Evolutionary conservation across 1,140 invertebrate species (phyloP), one percentile per base, ranked within the genome.

Genomic region (Philopotamus ludificatus): DNA sequence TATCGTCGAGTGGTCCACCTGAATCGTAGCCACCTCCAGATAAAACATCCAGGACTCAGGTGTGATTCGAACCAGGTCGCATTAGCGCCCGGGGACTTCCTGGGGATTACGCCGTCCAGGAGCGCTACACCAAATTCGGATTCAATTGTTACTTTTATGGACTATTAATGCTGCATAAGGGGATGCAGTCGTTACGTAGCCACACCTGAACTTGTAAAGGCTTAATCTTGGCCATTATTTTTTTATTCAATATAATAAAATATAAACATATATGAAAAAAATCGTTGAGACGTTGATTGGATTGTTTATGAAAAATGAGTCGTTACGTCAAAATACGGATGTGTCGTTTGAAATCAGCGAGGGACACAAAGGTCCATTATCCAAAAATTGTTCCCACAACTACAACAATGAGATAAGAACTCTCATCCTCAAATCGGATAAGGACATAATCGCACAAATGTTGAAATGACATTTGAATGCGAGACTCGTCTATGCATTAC

Each of bases 101-200:
- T 8, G 12, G 28, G 28, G 28, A 34, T 34, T 34, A 34, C 28
- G 28, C 28, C 28, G 28, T 4, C 28, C 28, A 12, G 28, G 12
- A 34, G 28, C 28, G 28, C 28, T 34, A 7, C 28, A 12, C 28
- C 28, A 12, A 34, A 34, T 34, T 34, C 34, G 34, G 54, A 57
- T 57, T 57, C 54, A 42, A 57, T 57, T 57, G 54, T 57, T 57
- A 57, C 34, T 57, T 42, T 57, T 42, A 57, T 42, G 18, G 54
- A 18, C 54, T 57, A 57, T 57, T 57, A 57, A 57, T 57, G 54
- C 39, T 39, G 39, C 34, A 15, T 1, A 25, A 39, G 12, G 28
- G 12, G 28, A n/a, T n/a, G n/a, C n/a, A n/a, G n/a, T n/a, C n/a
- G n/a, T n/a, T n/a, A n/a, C n/a, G n/a, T n/a, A n/a, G n/a, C n/a